These are phyloP conservation scores for Leptinotarsa haldemani DNA, from an alignment of 2,888 invertebrate species.

Conservation along the genomic window DNA sequence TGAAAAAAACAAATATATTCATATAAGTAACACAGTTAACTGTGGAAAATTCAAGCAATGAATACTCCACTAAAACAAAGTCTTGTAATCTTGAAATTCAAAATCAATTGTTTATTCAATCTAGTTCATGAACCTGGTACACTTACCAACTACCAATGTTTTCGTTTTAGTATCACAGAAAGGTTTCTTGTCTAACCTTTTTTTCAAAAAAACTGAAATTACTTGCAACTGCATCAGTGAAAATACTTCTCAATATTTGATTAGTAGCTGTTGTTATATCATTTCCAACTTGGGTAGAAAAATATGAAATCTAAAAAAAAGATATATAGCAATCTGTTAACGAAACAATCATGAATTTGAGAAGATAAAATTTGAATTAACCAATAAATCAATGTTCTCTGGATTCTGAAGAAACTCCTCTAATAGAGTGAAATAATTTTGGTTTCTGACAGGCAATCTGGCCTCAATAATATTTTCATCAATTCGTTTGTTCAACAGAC, in stretches of 20 bases:
- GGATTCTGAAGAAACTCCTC: neutral
- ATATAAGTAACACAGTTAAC: conserved; percentile 4
- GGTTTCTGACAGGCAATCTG: conserved; percentile 14
- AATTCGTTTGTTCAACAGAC: conserved; percentile 15
- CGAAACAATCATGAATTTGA: neutral
- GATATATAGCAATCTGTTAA: conserved; percentile 12
- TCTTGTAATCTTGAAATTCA: neutral
- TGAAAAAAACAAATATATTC: conserved; percentile 9
- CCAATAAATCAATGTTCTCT: conserved; percentile 17
- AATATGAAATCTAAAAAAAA: conserved; percentile 21
- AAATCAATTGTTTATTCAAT: neutral
- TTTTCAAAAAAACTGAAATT: conserved; percentile 28
- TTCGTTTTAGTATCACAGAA: conserved; percentile 24
- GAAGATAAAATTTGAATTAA: conserved; percentile 5
- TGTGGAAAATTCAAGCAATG: conserved; percentile 11
- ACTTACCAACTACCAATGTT: conserved; percentile 16
- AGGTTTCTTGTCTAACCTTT: conserved; percentile 25
- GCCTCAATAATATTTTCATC: conserved; percentile 12
- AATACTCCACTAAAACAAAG: neutral
- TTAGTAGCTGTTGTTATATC: conserved; percentile 21
- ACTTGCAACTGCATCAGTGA: conserved; percentile 26
- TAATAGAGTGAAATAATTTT: conserved; percentile 14
- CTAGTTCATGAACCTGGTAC: neutral
- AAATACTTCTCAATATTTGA: conserved; percentile 25
- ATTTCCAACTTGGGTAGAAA: conserved; percentile 21